Percentiles rank a stretch among this genome's conserved stretches.
These are phyloP conservation scores for Sphyrna mokarran DNA, from an alignment of 2,113 vertebrate genomes.

Conservation along the genomic window DNA sequence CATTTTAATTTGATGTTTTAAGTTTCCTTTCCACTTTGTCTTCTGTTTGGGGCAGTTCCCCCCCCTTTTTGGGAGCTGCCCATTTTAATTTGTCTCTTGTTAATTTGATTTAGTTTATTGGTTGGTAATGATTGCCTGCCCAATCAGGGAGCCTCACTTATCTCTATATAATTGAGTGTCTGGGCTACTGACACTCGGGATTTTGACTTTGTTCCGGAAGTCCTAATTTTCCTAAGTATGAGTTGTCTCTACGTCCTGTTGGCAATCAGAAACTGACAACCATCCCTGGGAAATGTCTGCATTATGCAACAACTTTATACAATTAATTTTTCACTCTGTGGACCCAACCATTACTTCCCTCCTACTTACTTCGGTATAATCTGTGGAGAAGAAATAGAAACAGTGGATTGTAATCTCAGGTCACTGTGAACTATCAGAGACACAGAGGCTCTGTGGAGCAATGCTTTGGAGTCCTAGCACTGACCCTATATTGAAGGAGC, in stretches of 20 bases:
- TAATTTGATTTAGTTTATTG: no score
- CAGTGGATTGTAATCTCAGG: not conserved
- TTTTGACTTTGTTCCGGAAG: no score
- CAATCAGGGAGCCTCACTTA: not conserved
- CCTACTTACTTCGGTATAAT: not conserved
- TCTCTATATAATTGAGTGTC: no score
- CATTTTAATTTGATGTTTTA: no score
- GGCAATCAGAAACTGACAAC: not conserved
- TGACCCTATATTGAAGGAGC: not conserved
- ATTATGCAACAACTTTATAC: not conserved
- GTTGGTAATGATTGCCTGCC: no score
- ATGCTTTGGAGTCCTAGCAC: not conserved
- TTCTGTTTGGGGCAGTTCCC: no score
- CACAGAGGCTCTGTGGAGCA: not conserved
- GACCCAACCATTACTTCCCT: not conserved
- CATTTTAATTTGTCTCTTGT: no score
- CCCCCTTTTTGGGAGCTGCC: no score
- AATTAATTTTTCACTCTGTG: not conserved
- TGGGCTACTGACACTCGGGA: no score
- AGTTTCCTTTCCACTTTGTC: no score
- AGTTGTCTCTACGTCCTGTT: not conserved
- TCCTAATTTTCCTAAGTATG: not conserved
- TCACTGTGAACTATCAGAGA: not conserved
- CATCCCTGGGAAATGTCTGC: not conserved
- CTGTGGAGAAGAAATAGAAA: not conserved